Evolutionary conservation across 2,797 vertebrate species (phyloP).

Genomic region (Crypturellus tataupa): DNA sequence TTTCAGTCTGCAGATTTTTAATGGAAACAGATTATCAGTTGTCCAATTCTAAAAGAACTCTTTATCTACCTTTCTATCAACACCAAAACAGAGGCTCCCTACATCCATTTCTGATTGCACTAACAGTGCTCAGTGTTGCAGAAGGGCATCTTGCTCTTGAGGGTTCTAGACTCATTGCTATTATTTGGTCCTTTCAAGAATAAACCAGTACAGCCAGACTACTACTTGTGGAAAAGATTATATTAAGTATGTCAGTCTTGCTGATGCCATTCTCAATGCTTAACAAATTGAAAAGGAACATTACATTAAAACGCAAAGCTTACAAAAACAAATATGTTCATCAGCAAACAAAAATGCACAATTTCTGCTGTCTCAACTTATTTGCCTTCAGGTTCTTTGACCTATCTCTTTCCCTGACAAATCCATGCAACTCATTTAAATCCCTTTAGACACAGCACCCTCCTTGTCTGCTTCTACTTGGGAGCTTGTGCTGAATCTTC

Average conservation of each 20-base stretch:
- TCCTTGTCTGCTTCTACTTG: background rate
- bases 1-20: background rate
- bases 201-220: background rate
- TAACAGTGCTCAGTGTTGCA: background rate
- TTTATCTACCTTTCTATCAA: background rate
- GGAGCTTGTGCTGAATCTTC: background rate
- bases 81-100: background rate
- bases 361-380: background rate
- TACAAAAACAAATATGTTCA: background rate
- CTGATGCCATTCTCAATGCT: background rate
- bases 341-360: fast-evolving
- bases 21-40: background rate
- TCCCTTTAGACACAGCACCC: fast-evolving
- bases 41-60: background rate
- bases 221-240: background rate
- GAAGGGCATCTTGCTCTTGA: background rate
- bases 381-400: background rate
- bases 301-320: background rate
- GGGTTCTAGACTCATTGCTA: background rate
- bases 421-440: background rate
- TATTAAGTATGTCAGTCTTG: background rate
- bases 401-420: background rate
- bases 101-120: background rate
- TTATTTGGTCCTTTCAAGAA: background rate
- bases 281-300: background rate